These are phyloP conservation scores for Vanessa tameamea DNA, from an alignment of 1,140 invertebrate species.

Conservation along the genomic window DNA sequence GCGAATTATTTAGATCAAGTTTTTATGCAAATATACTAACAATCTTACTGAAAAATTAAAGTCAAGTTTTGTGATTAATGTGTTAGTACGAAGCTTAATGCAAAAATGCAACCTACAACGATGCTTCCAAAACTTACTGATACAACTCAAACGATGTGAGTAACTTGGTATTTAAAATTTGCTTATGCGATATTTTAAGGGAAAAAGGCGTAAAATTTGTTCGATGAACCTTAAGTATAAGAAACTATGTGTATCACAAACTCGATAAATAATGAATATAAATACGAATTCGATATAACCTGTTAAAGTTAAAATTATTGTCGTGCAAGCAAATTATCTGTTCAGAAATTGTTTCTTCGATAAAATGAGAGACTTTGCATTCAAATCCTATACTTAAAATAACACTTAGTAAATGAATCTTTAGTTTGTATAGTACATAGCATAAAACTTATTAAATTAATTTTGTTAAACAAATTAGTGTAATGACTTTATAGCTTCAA, in stretches of 20 bases:
- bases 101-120: slow-evolving; percentile 64
- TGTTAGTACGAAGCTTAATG: slow-evolving; percentile 31
- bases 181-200: slow-evolving; percentile 23
- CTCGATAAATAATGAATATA: neutral
- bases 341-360: neutral
- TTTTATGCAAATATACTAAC: slow-evolving; percentile 34
- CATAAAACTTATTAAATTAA: no score
- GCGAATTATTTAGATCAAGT: slow-evolving; percentile 30
- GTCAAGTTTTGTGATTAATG: slow-evolving; percentile 39
- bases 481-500: neutral
- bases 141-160: slow-evolving; percentile 76
- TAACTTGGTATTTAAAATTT: slow-evolving; percentile 43
- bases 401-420: no score
- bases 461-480: no score
- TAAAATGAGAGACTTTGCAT: no score
- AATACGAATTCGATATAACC: slow-evolving; percentile 13
- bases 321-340: neutral
- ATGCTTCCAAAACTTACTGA: slow-evolving; percentile 71
- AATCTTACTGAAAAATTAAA: slow-evolving; percentile 22
- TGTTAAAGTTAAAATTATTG: neutral
- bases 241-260: neutral
- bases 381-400: no score
- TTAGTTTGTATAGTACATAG: no score
- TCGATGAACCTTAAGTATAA: neutral
- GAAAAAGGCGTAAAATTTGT: neutral